Evolutionary conservation across 2,888 invertebrate species (phyloP).

Genomic region (Encarsia formosa): DNA sequence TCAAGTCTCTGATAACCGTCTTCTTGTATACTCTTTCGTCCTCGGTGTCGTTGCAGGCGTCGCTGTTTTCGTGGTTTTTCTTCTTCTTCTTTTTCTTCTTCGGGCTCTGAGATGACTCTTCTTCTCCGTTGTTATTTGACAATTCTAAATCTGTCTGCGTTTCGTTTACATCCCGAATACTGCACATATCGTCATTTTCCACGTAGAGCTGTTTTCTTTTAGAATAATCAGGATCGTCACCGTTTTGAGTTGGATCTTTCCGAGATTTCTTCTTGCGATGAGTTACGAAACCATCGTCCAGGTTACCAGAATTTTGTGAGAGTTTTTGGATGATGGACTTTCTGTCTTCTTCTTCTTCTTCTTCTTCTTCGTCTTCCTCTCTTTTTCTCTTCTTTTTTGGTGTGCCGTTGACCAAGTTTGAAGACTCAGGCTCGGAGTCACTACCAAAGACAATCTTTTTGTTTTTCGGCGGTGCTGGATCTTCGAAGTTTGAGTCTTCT

Average conservation of each 20-base stretch:
- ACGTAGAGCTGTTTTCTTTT: too few relatives aligned
- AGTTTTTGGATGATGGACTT: not conserved
- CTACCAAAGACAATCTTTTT: conserved; percentile 17
- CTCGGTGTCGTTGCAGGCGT: not conserved
- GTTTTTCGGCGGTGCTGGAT: conserved; percentile 3
- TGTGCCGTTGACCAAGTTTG: too few relatives aligned
- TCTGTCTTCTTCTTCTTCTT: conserved; percentile 8
- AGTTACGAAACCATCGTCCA: conserved; percentile 11
- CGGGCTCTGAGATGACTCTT: conserved; percentile 9
- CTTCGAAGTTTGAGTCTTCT: not conserved
- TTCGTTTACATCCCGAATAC: conserved; percentile 4
- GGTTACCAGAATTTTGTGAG: conserved; percentile 10
- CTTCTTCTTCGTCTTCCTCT: too few relatives aligned
- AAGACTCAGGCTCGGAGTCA: conserved; percentile 18
- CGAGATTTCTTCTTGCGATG: conserved; percentile 16
- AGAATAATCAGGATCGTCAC: too few relatives aligned
- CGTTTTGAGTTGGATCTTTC: conserved; percentile 16
- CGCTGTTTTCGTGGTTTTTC: conserved; percentile 19
- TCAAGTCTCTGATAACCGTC: not conserved
- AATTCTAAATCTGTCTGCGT: conserved; percentile 6
- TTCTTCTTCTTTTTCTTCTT: conserved; percentile 20
- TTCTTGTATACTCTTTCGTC: conserved; percentile 2
- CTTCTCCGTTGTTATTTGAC: not conserved
- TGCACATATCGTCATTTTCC: too few relatives aligned
- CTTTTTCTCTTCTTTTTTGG: not conserved